Percentiles rank a stretch among this genome's conserved stretches.
phyloP scores from a whole-genome alignment of 1,140 invertebrate species.

The Limonius californicus region DNA sequence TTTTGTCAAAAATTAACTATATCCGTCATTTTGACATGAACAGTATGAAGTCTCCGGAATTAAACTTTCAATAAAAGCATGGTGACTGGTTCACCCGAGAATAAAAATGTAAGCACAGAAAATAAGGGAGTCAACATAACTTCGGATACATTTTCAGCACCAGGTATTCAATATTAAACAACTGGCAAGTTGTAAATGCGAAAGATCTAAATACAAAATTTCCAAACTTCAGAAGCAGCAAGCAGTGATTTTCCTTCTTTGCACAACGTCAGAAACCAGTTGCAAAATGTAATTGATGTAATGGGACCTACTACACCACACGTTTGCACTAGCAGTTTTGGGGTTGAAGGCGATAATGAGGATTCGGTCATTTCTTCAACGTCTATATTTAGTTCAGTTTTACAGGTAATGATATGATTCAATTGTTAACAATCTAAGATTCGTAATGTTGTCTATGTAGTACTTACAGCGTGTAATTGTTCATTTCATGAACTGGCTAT shows the following conservation, averaged over 20 bases:
- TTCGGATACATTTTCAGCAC: background rate
- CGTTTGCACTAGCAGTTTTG: background rate
- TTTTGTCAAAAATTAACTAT: too few relatives aligned
- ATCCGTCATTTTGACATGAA: too few relatives aligned
- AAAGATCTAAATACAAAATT: too few relatives aligned
- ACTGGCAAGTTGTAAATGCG: background rate
- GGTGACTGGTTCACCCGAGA: background rate
- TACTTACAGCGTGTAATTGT: too few relatives aligned
- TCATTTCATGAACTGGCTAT: too few relatives aligned
- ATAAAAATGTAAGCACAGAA: background rate
- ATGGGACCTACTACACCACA: slow-evolving; percentile 29
- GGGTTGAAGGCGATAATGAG: slow-evolving; percentile 20
- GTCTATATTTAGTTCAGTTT: slow-evolving; percentile 17
- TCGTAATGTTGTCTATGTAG: too few relatives aligned
- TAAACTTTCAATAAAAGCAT: too few relatives aligned
- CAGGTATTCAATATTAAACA: background rate
- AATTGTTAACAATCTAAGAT: too few relatives aligned
- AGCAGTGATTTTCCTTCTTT: background rate
- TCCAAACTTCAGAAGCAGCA: background rate
- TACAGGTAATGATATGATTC: slow-evolving; percentile 11
- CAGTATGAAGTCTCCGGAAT: too few relatives aligned
- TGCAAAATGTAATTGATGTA: slow-evolving; percentile 29
- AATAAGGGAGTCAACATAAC: slow-evolving; percentile 13
- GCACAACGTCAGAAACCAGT: slow-evolving; percentile 18
- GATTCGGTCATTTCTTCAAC: slow-evolving; percentile 19